phyloP scores from a whole-genome alignment of 2,888 invertebrate genomes.

The Chromoteleia sp. region DNA sequence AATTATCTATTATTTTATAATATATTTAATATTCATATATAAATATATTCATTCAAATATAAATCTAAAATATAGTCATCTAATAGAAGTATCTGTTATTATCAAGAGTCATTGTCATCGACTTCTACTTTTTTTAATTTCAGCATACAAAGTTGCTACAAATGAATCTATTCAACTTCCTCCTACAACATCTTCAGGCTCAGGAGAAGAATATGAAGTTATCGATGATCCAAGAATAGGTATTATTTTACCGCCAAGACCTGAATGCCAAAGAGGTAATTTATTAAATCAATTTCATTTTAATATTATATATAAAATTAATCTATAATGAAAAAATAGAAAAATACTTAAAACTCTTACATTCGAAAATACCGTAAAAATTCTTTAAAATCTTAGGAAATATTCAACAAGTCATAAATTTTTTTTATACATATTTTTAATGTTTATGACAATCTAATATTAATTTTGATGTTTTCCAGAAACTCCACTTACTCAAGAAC shows the following conservation, averaged over 20 bases:
- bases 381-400: too few species aligned
- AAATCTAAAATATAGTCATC: too few species aligned
- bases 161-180: constrained; percentile 34
- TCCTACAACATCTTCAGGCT: constrained; percentile 73
- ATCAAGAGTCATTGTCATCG: too few species aligned
- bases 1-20: constrained; percentile 78
- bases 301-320: neutral
- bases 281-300: neutral
- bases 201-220: constrained; percentile 90
- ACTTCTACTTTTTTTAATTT: neutral
- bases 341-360: too few species aligned
- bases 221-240: constrained; percentile 86
- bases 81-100: too few species aligned
- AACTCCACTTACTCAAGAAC: constrained; percentile 89
- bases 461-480: too few species aligned
- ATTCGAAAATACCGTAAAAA: too few species aligned
- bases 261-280: constrained; percentile 84
- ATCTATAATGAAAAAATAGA: neutral
- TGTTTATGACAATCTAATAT: too few species aligned
- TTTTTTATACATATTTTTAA: too few species aligned
- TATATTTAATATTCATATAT: too few species aligned
- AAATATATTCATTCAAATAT: too few species aligned
- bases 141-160: constrained; percentile 29
- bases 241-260: constrained; percentile 89
- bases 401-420: too few species aligned